These are phyloP conservation scores for Microplitis demolitor DNA, from an alignment of 1,140 invertebrate species.

Conservation along the genomic window DNA sequence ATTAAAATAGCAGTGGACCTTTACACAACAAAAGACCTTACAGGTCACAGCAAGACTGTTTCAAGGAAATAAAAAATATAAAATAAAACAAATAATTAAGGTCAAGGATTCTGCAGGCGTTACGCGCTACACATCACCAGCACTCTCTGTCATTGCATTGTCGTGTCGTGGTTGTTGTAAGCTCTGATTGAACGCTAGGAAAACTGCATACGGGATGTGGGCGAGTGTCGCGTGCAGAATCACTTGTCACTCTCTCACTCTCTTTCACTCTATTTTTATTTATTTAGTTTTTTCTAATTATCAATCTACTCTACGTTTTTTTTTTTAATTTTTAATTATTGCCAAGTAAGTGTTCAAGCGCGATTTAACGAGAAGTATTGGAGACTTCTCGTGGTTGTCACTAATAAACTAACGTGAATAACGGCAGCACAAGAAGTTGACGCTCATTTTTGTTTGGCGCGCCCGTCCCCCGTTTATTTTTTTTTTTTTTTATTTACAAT, in stretches of 20 bases:
- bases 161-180: background rate
- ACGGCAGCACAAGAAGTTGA: conserved; percentile 85
- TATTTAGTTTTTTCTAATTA: conserved; percentile 45
- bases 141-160: background rate
- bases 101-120: conserved; percentile 13
- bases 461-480: conserved; percentile 31
- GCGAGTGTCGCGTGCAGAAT: conserved; percentile 11
- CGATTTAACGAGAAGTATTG: conserved; percentile 21
- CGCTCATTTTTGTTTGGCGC: conserved; percentile 90
- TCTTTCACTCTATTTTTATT: conserved; percentile 36
- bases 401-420: conserved; percentile 36
- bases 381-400: conserved; percentile 34
- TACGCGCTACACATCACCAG: background rate
- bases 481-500: background rate
- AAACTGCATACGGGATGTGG: background rate
- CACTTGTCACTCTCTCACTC: conserved; percentile 26
- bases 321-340: conserved; percentile 22
- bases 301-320: conserved; percentile 26
- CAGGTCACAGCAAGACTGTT: conserved; percentile 11
- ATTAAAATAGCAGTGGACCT: conserved; percentile 5
- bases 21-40: conserved; percentile 6
- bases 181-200: background rate
- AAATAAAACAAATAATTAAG: conserved; percentile 14
- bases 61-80: conserved; percentile 2
- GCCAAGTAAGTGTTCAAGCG: conserved; percentile 17